A percentile compares a stretch with the other conserved stretches of the same genome.
phyloP scores from a whole-genome alignment of 2,888 invertebrate species.

The Melanostoma mellinum region DNA sequence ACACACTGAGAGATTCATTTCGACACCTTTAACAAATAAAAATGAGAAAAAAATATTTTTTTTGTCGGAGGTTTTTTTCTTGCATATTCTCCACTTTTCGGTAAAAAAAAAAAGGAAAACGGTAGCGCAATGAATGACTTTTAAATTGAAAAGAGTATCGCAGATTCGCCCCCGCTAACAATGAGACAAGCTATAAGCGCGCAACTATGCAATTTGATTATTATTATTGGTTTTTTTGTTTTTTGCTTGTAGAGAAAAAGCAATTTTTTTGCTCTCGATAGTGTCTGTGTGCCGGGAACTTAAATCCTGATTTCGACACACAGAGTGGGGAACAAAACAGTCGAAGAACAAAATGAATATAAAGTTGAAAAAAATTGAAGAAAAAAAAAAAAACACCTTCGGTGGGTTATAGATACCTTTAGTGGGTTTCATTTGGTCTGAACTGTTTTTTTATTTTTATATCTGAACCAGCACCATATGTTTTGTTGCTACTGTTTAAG shows the following conservation, averaged over 20 bases:
- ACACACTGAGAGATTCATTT: conserved; percentile 57
- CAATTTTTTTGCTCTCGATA: conserved; percentile 12
- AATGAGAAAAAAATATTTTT: background rate
- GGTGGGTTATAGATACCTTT: conserved; percentile 24
- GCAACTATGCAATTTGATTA: conserved; percentile 58
- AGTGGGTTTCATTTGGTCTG: conserved; percentile 8
- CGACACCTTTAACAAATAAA: conserved; percentile 51
- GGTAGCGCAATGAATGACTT: conserved; percentile 49
- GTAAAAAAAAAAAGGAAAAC: conserved; percentile 7
- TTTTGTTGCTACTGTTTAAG: conserved; percentile 46
- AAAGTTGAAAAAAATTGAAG: conserved; percentile 33
- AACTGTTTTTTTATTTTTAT: conserved; percentile 17
- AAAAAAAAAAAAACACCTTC: conserved; percentile 8
- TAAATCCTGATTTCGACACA: conserved; percentile 69
- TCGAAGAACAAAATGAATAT: conserved; percentile 39
- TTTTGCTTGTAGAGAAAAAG: conserved; percentile 17
- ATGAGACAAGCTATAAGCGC: conserved; percentile 31
- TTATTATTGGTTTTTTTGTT: conserved; percentile 48
- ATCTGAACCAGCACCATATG: conserved; percentile 46
- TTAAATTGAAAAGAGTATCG: conserved; percentile 39
- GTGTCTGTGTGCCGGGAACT: conserved; percentile 46
- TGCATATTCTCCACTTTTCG: conserved; percentile 29
- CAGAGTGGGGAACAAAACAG: conserved; percentile 34
- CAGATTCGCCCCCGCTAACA: conserved; percentile 54
- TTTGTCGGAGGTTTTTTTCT: conserved; percentile 3